Evolutionary conservation across 2,888 invertebrate species (phyloP).

Genomic region (Parthenolecanium corni): DNA sequence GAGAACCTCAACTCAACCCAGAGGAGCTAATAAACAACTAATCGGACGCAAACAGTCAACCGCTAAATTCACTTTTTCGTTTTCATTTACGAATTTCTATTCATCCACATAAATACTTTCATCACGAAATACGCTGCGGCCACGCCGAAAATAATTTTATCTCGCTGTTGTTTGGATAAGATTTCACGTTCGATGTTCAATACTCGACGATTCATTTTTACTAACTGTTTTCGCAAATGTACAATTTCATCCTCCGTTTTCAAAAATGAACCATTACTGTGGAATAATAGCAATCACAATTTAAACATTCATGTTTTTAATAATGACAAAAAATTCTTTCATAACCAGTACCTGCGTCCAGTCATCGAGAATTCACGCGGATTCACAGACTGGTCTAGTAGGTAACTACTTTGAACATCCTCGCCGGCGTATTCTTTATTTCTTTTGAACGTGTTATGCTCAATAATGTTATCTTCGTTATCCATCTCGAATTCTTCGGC

Average conservation of each 20-base stretch:
- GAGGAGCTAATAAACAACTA: too few relatives aligned
- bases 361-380: slow-evolving; percentile 5
- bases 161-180: slow-evolving; percentile 20
- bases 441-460: background rate
- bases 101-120: slow-evolving; percentile 24
- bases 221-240: slow-evolving; percentile 22
- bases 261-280: slow-evolving; percentile 17
- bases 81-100: background rate
- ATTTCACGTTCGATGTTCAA: slow-evolving; percentile 23
- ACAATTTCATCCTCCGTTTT: slow-evolving; percentile 22
- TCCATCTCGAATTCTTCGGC: slow-evolving; percentile 37
- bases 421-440: background rate
- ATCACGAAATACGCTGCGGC: slow-evolving; percentile 15
- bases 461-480: background rate
- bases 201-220: slow-evolving; percentile 22
- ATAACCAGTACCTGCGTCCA: slow-evolving; percentile 2
- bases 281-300: background rate
- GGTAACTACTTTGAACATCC: background rate
- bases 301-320: background rate
- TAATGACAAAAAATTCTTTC: background rate
- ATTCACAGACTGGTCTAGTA: slow-evolving; percentile 1
- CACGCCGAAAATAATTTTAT: slow-evolving; percentile 15
- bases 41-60: too few relatives aligned
- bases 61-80: too few relatives aligned
- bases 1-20: too few relatives aligned